Base-by-base conservation (phyloP, 2,797 vertebrate genomes). In the Tokudaia muenninki region DNA sequence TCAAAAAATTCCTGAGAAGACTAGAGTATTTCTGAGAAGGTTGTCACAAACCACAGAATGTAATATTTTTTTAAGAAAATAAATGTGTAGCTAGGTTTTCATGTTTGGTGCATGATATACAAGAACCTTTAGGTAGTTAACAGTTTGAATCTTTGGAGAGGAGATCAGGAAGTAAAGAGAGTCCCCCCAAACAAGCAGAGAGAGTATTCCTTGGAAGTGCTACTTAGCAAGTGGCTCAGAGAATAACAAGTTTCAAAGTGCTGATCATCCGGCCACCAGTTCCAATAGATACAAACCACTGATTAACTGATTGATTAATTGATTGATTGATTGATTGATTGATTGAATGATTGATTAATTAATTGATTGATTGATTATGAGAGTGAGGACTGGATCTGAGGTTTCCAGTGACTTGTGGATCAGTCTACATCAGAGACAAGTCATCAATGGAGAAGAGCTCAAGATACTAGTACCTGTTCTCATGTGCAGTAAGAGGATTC, bases 161-260 rank as follows among this genome's bases (percentile, higher is more conserved):
- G 26, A 61, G 26, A 31, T 3, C 16, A 24, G 17, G 6, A 17
- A 26, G n/a, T 22, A 31, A n/a, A 13, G 8, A 47, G 8, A 47
- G 1, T 21, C 0, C 41, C 10, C 22, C 7, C 17, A 88, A 41
- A 26, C 34, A 88, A 12, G 22, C 4, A 8, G 9, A 24, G 3
- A n/a, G 17, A 0, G 3, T 34, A 14, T 24, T 31, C 19, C 2
- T 10, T 31, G 3, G 44, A 44, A 31, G 0, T 2, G 3, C 14
- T 55, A 37, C 44, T 72, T 22, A 61, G n/a, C 1, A 47, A 17
- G 34, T 74, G 26, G 29, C 21, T 37, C 6, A 67, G 9, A 41
- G 17, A n/a, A 67, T 8, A 67, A 3, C 44, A 11, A 77, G 10
- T 17, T 22, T 24, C 4, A n/a, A 26, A 77, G 9, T 17, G 2